These are phyloP conservation scores for Monoplex corrugatus DNA, from an alignment of 2,888 invertebrate genomes.

Conservation along the genomic window DNA sequence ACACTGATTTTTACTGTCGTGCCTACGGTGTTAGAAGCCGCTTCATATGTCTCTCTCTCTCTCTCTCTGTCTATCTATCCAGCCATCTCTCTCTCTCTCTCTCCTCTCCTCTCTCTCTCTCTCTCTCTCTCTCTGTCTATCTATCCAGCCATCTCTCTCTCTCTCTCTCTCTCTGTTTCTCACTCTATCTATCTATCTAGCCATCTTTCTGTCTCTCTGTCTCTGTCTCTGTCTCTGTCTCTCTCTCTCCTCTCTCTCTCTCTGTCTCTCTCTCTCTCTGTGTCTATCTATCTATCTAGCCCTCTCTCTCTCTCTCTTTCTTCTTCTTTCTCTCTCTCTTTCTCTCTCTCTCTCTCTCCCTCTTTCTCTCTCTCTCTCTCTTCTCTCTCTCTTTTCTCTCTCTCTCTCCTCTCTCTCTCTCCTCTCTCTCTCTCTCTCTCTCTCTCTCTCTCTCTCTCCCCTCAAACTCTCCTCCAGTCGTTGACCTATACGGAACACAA, in stretches of 20 bases:
- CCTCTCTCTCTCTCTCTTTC: slow-evolving; percentile 23
- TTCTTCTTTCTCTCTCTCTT: slow-evolving; percentile 30
- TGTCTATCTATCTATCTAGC: neutral
- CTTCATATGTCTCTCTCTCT: neutral
- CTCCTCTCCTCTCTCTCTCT: slow-evolving; percentile 2
- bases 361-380: slow-evolving; percentile 34
- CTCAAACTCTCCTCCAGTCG: too few relatives aligned
- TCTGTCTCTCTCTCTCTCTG: slow-evolving; percentile 19
- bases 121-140: neutral
- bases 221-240: slow-evolving; percentile 29
- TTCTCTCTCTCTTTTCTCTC: neutral
- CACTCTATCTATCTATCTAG: neutral
- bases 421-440: slow-evolving; percentile 33
- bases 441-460: slow-evolving; percentile 41
- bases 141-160: slow-evolving; percentile 1
- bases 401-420: neutral
- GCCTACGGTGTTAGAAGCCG: too few relatives aligned
- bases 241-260: slow-evolving; percentile 30
- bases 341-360: slow-evolving; percentile 34
- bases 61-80: neutral
- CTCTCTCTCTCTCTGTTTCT: slow-evolving; percentile 11
- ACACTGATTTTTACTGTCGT: too few relatives aligned
- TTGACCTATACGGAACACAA: too few relatives aligned
- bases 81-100: slow-evolving; percentile 18
- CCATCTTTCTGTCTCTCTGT: slow-evolving; percentile 13